Conservation (phyloP, 2,797 vertebrate species). For the Ciconia nigra region DNA sequence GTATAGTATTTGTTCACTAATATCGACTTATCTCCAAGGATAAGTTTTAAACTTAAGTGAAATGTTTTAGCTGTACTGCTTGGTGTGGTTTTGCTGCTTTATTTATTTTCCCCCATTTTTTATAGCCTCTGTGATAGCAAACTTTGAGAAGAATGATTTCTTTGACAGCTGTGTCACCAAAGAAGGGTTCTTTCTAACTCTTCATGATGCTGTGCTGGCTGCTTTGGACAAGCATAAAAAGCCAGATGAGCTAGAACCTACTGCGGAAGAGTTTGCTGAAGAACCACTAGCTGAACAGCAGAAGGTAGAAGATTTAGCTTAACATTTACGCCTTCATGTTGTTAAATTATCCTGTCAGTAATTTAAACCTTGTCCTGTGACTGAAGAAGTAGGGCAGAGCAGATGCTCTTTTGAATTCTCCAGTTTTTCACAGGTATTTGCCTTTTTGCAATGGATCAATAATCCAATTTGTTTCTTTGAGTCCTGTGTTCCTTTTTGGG, state of each 20-base stretch:
- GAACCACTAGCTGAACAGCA: slow-evolving; percentile 10
- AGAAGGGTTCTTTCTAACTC: slow-evolving; percentile 60
- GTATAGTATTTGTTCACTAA: not conserved
- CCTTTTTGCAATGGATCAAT: not conserved
- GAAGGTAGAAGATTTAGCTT: slow-evolving; percentile 32
- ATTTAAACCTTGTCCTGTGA: not conserved
- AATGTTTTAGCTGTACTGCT: not conserved
- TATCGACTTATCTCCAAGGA: not conserved
- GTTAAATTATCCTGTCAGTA: not conserved
- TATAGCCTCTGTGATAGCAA: slow-evolving; percentile 53
- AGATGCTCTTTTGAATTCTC: not conserved
- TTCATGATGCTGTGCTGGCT: slow-evolving; percentile 59
- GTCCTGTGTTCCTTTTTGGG: not conserved
- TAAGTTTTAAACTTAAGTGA: not conserved
- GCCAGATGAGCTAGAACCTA: not conserved
- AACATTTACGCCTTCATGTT: not conserved
- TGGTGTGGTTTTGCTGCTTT: not conserved
- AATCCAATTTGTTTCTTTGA: not conserved
- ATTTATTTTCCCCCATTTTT: not conserved
- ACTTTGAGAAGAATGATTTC: slow-evolving; percentile 63
- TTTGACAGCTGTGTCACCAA: slow-evolving; percentile 60
- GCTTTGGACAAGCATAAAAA: slow-evolving; percentile 25
- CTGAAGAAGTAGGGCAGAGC: not conserved
- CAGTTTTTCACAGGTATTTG: not conserved
- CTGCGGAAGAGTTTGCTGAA: not conserved